Base-by-base conservation (phyloP, 2,888 invertebrate species). In the Germaria angustata region DNA sequence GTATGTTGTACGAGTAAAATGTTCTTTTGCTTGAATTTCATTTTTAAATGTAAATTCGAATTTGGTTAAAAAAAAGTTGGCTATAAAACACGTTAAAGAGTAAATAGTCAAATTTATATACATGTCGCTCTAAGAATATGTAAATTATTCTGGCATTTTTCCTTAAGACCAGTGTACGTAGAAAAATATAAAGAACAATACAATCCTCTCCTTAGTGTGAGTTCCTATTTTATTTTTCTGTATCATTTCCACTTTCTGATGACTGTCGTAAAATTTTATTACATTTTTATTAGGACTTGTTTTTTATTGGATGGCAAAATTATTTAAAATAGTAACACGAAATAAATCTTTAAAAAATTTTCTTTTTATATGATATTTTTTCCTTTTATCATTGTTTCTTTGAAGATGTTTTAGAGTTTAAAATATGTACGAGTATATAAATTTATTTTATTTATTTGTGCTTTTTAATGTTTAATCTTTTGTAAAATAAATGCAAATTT, bases 191-290 rank as follows among this genome's bases (percentile, higher is more conserved):
- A 11, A 41, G 36, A 41, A 75, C 63, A 65, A 75, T 46, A 46
- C 28, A 55, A 20, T 41, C 28, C 6, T 39, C 53, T 6, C 6
- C 34, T 46, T 49, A 6, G 36, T 63, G 34, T 68, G 32, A 41
- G 73, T 65, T 55, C 15, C 28, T 55, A 28, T 51, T 46, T 36
- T 28, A 20, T 57, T 46, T 51, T 51, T 49, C 15, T 41, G 55
- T 68, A 68, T 66, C 59, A 49, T 68, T 59, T 59, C 34, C 59
- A 77, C 68, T 77, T 68, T 77, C 59, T 61, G 22, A 39, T 69
- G 69, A 57, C 71, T 79, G 63, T 75, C 51, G 69, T 51, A 71
- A 65, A 69, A 71, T 79, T 79, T 82, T 82, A 82, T 82, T 82
- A 75, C 79, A 53, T 51, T 82, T 82, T 82, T 79, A 79, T 79